These are phyloP conservation scores for Leptogaster cylindrica DNA, from an alignment of 2,888 invertebrate species.

Conservation along the genomic window DNA sequence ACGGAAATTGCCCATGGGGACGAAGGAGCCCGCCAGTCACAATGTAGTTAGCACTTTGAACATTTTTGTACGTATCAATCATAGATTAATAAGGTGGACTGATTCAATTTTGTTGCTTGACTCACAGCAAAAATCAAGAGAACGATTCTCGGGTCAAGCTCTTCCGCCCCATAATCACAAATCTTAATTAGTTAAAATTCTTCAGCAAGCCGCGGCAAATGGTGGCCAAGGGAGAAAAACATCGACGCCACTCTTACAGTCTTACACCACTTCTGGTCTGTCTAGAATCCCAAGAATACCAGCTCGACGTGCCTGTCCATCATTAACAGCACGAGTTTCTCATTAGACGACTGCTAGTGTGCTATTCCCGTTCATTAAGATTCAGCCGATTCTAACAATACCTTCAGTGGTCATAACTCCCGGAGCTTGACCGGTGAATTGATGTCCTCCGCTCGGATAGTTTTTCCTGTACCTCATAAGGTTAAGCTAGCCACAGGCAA, in stretches of 20 bases:
- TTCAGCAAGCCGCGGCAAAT: no score
- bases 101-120: no score
- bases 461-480: slow-evolving; percentile 21
- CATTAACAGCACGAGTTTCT: slow-evolving; percentile 40
- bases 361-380: slow-evolving; percentile 36
- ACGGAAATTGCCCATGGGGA: neutral
- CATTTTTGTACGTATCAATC: no score
- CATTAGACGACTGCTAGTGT: slow-evolving; percentile 17
- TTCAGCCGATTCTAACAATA: slow-evolving; percentile 30
- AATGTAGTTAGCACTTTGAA: slow-evolving; percentile 19
- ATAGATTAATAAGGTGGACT: no score
- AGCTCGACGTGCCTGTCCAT: slow-evolving; percentile 21
- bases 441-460: slow-evolving; percentile 7
- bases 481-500: neutral
- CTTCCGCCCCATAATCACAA: no score
- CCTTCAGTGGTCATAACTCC: slow-evolving; percentile 32
- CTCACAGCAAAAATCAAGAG: no score
- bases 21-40: slow-evolving; percentile 11
- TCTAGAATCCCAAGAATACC: slow-evolving; percentile 9
- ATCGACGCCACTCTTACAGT: no score
- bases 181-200: no score
- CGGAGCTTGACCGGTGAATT: neutral
- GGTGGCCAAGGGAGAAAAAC: no score
- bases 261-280: no score
- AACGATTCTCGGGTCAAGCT: no score